These are phyloP conservation scores for Aphodius sticticus DNA, from an alignment of 2,888 invertebrate species.

Conservation along the genomic window DNA sequence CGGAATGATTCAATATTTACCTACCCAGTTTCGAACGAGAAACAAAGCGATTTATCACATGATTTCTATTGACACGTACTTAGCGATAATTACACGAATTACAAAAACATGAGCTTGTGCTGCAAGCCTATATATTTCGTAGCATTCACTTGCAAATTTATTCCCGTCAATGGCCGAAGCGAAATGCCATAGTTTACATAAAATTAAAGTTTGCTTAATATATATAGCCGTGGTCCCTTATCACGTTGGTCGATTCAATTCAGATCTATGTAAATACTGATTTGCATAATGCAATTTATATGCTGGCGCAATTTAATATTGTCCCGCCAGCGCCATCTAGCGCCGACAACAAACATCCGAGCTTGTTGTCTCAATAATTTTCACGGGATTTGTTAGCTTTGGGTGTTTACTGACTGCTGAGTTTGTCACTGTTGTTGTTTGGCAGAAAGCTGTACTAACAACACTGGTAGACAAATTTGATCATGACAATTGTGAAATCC, in stretches of 20 bases:
- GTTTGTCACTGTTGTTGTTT: neutral
- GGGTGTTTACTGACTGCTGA: neutral
- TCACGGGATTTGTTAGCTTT: neutral
- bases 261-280: neutral
- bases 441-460: neutral
- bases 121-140: neutral
- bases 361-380: neutral
- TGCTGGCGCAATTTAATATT: neutral
- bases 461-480: neutral
- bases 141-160: neutral
- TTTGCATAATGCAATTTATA: slow-evolving; percentile 4
- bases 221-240: neutral
- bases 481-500: too few relatives aligned
- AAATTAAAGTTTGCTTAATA: neutral
- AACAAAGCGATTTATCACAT: neutral
- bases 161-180: neutral
- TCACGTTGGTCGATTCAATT: neutral
- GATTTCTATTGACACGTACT: neutral
- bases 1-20: neutral
- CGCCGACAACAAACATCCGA: neutral
- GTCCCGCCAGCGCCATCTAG: neutral
- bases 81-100: neutral
- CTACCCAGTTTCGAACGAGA: neutral
- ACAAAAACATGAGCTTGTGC: neutral
- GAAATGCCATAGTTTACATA: slow-evolving; percentile 4